Evolutionary conservation across 2,797 vertebrate species (phyloP), one percentile per base, ranked within the genome.

Genomic region (Sebastes taczanowskii): DNA sequence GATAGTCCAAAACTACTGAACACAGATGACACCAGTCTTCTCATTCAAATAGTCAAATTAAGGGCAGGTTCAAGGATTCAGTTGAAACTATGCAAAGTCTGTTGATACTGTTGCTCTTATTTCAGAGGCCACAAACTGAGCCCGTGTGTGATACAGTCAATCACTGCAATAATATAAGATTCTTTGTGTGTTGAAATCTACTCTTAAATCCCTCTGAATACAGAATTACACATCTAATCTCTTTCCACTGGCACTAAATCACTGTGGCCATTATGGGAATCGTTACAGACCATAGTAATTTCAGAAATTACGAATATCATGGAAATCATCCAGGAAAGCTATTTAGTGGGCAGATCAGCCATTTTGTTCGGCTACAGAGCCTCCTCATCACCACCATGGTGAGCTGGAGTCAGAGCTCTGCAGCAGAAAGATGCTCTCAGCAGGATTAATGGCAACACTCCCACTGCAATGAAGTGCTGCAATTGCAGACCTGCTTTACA

Each of bases 401-500:
- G 92, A 95, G 66, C 83, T 95, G 94, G 93, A 78, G 18, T 62
- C 4, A 4, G 6, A n/a, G 81, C 85, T 82, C 73, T n/a, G 34
- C 58, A 93, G 95, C 96, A 94, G 81, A 78, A 74, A 64, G 49
- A 95, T 97, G 76, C 91, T 99, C 92, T 99, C 92, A 98, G 98
- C 98, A 99, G 98, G 98, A 63, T 92, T 96, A 97, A 99, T 99
- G 98, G 92, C 98, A 99, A 93, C 91, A 95, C 96, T 96, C 83
- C 83, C 93, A 99, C 94, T 66, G 85, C 71, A 92, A 95, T 42
- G 86, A 93, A 97, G 97, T 88, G 84, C 97, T 97, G 98, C 86
- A 99, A 98, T 99, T 99, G 98, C 98, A 95, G 95, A 93, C 97
- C 98, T 99, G 98, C 98, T 97, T 96, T 94, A 70, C 34, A 75